phyloP scores from a whole-genome alignment of 2,113 vertebrate genomes.

The Rhinogobius similis region DNA sequence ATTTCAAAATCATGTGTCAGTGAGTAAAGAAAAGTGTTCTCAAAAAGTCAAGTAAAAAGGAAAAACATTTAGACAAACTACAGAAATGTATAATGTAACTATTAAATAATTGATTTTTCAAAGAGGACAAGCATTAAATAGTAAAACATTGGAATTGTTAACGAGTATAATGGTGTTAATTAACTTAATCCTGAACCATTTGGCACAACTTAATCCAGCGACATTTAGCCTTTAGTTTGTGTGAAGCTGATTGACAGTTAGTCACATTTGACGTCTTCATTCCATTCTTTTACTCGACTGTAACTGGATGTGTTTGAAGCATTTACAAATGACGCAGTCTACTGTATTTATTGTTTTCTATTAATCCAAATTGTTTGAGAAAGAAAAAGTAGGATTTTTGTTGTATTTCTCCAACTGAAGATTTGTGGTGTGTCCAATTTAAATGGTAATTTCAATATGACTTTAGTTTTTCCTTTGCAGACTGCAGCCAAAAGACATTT shows the following conservation, averaged over 20 bases:
- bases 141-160: not conserved
- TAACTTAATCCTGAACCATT: not conserved
- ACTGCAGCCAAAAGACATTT: conserved; percentile 14
- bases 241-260: not conserved
- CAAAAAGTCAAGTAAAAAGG: too few species aligned
- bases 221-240: not conserved
- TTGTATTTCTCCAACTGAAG: not conserved
- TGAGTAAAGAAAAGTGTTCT: too few species aligned
- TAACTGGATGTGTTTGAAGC: not conserved
- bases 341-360: too few species aligned
- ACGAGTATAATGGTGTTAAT: not conserved
- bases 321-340: too few species aligned
- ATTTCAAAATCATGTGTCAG: too few species aligned
- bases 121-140: too few species aligned
- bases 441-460: conserved; percentile 20
- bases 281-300: not conserved
- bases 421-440: not conserved
- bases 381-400: too few species aligned
- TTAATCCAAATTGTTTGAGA: too few species aligned
- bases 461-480: not conserved
- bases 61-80: too few species aligned
- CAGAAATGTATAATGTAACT: too few species aligned
- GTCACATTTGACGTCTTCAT: not conserved
- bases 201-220: not conserved
- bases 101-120: too few species aligned